Evolutionary conservation across 1,140 invertebrate species (phyloP), one percentile per base, ranked within the genome.

Genomic region (Diachasma alloeum): DNA sequence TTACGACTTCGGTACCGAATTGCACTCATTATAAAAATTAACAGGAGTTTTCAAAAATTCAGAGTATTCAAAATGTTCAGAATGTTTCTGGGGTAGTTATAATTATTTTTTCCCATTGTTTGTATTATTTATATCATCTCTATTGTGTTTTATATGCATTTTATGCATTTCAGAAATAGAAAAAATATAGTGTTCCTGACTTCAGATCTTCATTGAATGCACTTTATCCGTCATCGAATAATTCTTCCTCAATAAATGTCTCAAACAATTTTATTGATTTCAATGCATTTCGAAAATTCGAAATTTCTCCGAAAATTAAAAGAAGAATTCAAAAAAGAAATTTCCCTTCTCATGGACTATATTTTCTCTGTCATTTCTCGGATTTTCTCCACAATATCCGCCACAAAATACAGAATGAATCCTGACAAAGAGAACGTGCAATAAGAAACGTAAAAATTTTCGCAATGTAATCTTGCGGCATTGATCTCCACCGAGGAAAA

Each of bases 381-480:
- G n/a, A 53, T 53, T 53, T 53, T n/a, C 39, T 42, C 15, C n/a
- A 17, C 1, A 53, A 53, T 19, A 19, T 53, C 15, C 17, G 17
- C 4, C 48, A n/a, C n/a, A 17, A n/a, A 53, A n/a, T n/a, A 15
- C 48, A n/a, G 4, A 53, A 19, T 53, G 48, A 19, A 53, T 53
- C 0, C 9, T 4, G 48, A 53, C 17, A 19, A 53, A 19, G 48
- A 53, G n/a, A 53, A 53, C 48, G 48, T 53, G 48, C n/a, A 53
- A 53, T 53, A 53, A 53, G 59, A 63, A 26, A 63, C 59, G 24
- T 63, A 26, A 31, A 63, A 81, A 76, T 86, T 89, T 90, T 88
- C 85, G 88, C 88, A 85, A 87, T 86, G 87, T 88, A 90, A 90
- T 90, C 88, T 90, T 87, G 81, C 85, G 85, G 66, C 83, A 89